Evolutionary conservation across 2,888 invertebrate genomes (phyloP).

Genomic region (Ochropleura leucogaster): DNA sequence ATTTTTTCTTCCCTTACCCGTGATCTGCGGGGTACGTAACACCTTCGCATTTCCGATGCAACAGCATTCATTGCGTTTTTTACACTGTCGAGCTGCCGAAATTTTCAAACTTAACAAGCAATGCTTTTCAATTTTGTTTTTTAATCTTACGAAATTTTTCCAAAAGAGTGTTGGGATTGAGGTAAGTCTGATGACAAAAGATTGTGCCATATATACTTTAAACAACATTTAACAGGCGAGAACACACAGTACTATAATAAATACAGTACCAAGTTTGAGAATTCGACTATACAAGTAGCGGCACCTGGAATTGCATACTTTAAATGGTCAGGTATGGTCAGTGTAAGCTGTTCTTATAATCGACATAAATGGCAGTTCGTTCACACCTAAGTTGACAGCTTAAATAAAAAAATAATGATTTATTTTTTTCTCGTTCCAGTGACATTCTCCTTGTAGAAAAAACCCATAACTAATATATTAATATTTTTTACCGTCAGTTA

Average conservation of each 20-base stretch:
- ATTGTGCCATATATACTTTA: too few species aligned
- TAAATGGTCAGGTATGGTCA: too few species aligned
- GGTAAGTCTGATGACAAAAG: background rate
- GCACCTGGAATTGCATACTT: too few species aligned
- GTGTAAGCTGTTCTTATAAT: background rate
- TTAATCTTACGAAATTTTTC: background rate
- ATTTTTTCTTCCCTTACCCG: background rate
- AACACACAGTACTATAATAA: too few species aligned
- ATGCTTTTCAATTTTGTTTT: background rate
- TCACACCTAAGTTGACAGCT: background rate
- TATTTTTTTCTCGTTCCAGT: background rate
- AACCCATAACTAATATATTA: background rate
- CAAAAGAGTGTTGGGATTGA: background rate
- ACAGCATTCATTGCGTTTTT: background rate
- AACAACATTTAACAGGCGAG: too few species aligned
- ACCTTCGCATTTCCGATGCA: background rate
- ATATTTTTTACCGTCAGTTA: slow-evolving; percentile 19
- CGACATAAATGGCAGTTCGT: background rate
- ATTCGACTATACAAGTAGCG: too few species aligned
- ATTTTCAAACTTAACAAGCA: background rate
- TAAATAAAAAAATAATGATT: background rate
- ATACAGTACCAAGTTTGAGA: too few species aligned
- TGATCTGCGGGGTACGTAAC: background rate
- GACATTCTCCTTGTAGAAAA: background rate
- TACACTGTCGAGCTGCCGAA: background rate